Evolutionary conservation across 2,888 invertebrate genomes (phyloP).

Genomic region (Leptarthrus brevirostris): DNA sequence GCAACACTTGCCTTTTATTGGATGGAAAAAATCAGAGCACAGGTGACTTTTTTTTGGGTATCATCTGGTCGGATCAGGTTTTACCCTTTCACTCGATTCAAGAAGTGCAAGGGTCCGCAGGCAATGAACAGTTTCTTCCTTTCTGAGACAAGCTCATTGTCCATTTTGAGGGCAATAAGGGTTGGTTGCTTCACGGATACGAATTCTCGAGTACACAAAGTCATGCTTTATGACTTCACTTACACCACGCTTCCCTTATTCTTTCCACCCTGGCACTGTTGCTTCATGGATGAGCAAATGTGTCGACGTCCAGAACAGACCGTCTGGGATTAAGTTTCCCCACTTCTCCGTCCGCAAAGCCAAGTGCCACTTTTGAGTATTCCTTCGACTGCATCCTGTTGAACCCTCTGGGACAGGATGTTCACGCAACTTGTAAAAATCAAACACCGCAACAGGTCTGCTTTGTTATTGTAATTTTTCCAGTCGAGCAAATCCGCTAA

Average conservation of each 20-base stretch:
- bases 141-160: too few relatives aligned
- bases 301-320: too few relatives aligned
- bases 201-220: background rate
- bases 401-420: constrained; percentile 23
- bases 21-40: constrained; percentile 24
- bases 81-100: too few relatives aligned
- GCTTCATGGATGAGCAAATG: constrained; percentile 28
- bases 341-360: background rate
- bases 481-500: constrained; percentile 10
- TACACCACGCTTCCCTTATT: background rate
- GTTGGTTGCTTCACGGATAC: too few relatives aligned
- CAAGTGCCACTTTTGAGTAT: background rate
- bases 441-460: constrained; percentile 36
- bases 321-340: constrained; percentile 32
- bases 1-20: background rate
- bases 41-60: background rate
- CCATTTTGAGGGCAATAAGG: too few relatives aligned
- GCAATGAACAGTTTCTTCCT: too few relatives aligned
- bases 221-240: background rate
- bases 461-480: constrained; percentile 29
- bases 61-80: too few relatives aligned
- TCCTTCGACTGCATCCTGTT: constrained; percentile 12
- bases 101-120: too few relatives aligned
- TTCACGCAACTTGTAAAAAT: constrained; percentile 3
- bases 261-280: constrained; percentile 10